Base-by-base conservation (phyloP, 2,113 vertebrate species). In the Neodon shergylaensis region DNA sequence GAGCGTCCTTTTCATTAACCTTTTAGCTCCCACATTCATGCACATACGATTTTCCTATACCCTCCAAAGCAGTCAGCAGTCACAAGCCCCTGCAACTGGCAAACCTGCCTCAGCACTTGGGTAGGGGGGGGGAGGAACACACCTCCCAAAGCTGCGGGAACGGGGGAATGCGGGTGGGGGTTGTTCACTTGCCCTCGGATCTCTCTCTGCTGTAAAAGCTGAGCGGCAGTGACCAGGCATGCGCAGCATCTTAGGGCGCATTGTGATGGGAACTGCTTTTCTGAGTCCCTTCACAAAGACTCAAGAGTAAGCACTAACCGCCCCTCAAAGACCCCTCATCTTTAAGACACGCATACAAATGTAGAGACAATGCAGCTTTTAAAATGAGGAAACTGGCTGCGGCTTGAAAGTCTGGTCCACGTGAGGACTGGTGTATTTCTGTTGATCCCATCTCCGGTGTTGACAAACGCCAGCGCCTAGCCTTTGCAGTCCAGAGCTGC, bases 381-480 rank as follows among this genome's bases (percentile, higher is more conserved):
- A 39, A 95, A 97, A 97, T 44, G 61, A 47, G 13, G 49, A 31
- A 96, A 73, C 84, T 96, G 90, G 95, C 74, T 92, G 98, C 97
- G 91, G 91, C 95, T 97, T 97, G 54, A 88, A 97, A 96, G 97
- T 96, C 95, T 90, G 83, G 98, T 97, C 98, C 99, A 98, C 97
- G 98, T 96, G 98, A 99, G 98, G 90, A 98, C 97, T 98, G 97
- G 96, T 92, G 98, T 96, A 98, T 98, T 97, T 95, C 97, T 97
- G 96, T 98, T 94, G 98, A 98, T 98, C 95, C 95, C 94, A 61
- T 96, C 98, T 95, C 94, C 17, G 10, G 94, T 98, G 98, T 97
- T 97, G 98, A 98, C 98, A 98, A 98, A 98, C 52, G 96, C 96
- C 97, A 91, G 97, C 97, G 96, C 96, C 93, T 94, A 97, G 97